These are phyloP conservation scores for Elysia crispata DNA, from an alignment of 2,888 invertebrate species.

Conservation along the genomic window DNA sequence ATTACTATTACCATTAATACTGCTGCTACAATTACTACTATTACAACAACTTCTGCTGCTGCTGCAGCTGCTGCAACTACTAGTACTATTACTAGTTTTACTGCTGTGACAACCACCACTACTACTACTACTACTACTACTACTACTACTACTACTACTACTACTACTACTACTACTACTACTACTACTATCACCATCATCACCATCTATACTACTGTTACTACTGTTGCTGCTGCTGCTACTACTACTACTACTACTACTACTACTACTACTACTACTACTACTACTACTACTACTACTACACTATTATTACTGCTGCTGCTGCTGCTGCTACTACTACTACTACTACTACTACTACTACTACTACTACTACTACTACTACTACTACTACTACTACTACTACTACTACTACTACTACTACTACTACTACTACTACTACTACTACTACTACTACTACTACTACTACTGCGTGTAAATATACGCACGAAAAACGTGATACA, in stretches of 20 bases:
- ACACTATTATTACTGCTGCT: slow-evolving; percentile 17
- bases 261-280: slow-evolving; percentile 20
- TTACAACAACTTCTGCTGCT: too few species aligned
- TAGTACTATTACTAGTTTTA: too few species aligned
- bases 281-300: slow-evolving; percentile 18
- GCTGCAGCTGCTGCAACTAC: too few species aligned
- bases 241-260: slow-evolving; percentile 24
- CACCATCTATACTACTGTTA: neutral
- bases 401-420: slow-evolving; percentile 33
- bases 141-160: too few species aligned
- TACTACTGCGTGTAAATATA: too few species aligned
- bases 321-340: slow-evolving; percentile 13
- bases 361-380: slow-evolving; percentile 25
- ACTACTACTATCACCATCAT: too few species aligned
- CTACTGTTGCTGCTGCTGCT: too few species aligned
- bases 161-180: slow-evolving; percentile 9
- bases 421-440: slow-evolving; percentile 34
- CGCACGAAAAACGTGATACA: too few species aligned
- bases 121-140: too few species aligned
- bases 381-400: slow-evolving; percentile 31
- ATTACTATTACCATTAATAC: too few species aligned
- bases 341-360: slow-evolving; percentile 15
- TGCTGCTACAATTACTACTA: too few species aligned
- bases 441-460: slow-evolving; percentile 28
- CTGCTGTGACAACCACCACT: too few species aligned